Conservation (phyloP, 2,888 invertebrate species). For the Xestia rhomboidea region DNA sequence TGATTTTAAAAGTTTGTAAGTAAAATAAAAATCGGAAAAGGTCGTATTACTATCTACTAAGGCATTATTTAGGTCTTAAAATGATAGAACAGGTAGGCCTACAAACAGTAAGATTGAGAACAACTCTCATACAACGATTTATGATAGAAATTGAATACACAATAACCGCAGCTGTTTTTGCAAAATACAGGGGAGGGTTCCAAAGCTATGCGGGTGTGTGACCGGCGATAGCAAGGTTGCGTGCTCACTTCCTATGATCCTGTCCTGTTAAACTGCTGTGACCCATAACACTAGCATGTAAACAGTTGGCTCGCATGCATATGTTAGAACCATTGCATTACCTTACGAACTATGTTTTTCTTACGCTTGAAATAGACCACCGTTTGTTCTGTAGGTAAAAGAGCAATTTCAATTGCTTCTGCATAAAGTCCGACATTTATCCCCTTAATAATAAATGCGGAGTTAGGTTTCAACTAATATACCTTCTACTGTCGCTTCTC, state of each 20-base stretch:
- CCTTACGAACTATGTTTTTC: not conserved
- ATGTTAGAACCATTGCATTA: conserved; percentile 26
- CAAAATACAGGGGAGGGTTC: not conserved
- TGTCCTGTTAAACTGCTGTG: conserved; percentile 42
- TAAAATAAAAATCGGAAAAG: not conserved
- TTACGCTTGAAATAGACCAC: not conserved
- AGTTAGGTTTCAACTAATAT: not conserved
- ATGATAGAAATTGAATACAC: not conserved
- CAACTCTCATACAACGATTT: not conserved
- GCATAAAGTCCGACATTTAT: not conserved
- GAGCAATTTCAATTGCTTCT: not conserved
- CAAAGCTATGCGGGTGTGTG: conserved; percentile 29
- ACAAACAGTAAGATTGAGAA: not conserved
- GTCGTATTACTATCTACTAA: not conserved
- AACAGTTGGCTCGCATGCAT: conserved; percentile 39
- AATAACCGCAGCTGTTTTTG: not conserved
- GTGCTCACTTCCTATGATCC: conserved; percentile 32
- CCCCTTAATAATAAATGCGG: not conserved
- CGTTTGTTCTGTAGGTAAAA: not conserved
- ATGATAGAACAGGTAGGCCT: not conserved
- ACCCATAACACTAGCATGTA: conserved; percentile 29
- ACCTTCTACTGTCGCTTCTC: not conserved
- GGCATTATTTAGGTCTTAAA: no score
- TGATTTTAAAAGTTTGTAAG: not conserved
- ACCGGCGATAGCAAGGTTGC: conserved; percentile 34